Percentiles rank a stretch among this genome's conserved stretches.
phyloP scores from a whole-genome alignment of 2,113 vertebrate species.

The Poeciliopsis occidentalis region DNA sequence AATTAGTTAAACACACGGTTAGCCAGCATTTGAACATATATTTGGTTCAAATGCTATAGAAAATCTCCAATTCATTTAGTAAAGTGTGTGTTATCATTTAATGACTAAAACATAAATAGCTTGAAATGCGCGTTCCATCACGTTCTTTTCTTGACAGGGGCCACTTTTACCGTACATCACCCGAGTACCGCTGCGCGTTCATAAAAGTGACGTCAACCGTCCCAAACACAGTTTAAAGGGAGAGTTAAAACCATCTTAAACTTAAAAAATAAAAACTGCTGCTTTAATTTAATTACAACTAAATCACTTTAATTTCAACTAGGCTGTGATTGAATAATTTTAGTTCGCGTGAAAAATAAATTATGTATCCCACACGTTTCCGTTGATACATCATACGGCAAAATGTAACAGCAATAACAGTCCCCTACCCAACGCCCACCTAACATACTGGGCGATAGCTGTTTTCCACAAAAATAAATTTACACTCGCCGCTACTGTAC shows the following conservation, averaged over 20 bases:
- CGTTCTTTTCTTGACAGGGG: not conserved
- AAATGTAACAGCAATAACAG: constrained; percentile 57
- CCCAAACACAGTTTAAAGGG: constrained; percentile 48
- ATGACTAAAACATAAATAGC: too few species aligned
- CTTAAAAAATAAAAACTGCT: not conserved
- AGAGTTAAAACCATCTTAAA: constrained; percentile 2
- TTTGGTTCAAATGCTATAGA: too few species aligned
- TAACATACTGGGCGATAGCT: not conserved
- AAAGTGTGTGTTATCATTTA: too few species aligned
- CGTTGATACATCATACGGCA: constrained; percentile 15
- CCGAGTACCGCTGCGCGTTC: constrained; percentile 44
- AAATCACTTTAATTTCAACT: rapidly evolving
- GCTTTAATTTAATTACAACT: too few species aligned
- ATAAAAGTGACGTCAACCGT: constrained; percentile 57
- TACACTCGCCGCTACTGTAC: not conserved
- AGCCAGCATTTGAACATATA: too few species aligned
- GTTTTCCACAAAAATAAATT: not conserved
- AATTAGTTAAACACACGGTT: too few species aligned
- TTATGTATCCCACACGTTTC: constrained; percentile 19
- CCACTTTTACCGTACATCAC: not conserved
- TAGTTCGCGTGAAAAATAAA: not conserved
- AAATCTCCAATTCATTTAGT: too few species aligned
- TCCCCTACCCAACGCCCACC: constrained; percentile 34
- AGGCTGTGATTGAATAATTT: not conserved
- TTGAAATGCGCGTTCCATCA: not conserved